Base-by-base conservation (phyloP, 2,888 invertebrate genomes). In the Amblyjoppa fuscipennis region DNA sequence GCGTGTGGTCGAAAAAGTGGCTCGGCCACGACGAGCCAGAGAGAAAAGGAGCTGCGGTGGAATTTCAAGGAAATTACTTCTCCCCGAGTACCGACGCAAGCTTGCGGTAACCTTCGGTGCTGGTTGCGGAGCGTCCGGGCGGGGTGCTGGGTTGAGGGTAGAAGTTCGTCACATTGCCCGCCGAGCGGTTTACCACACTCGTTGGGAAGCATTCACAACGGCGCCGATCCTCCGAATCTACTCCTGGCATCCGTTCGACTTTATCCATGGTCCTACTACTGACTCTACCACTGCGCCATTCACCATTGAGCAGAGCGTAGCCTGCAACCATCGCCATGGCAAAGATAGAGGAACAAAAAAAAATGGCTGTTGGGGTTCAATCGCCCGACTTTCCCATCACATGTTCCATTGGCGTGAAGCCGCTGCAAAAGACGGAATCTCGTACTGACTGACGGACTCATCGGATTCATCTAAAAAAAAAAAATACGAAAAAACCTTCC, bases 171-270 rank as follows among this genome's bases (percentile, higher is more conserved):
- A 84, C 84, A 82, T 81, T 76, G 81, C 76, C 80, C 78, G 73
- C 83, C 68, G 20, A 28, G 69, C 59, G 83, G 87, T 83, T 85
- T 49, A 85, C 87, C 85, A 77, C 85, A 79, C 83, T 83, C 83
- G 83, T 87, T 85, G 84, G 83, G 69, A 83, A 69, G 74, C 81
- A 87, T 87, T 85, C 84, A 81, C 81, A 79, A 77, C 71, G 77
- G 59, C 16, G 66, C 56, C 73, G 81, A 77, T 84, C 84, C 75
- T 77, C 70, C 71, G 75, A 76, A 85, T 82, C 56, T 80, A 81
- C 74, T 64, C 66, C 69, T 25, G 73, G 82, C 64, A 49, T 79
- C 49, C 68, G 59, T 71, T 68, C 59, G 59, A 76, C 71, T 82
- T 82, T 76, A 56, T 51, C 64, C 76, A 16, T 61, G 20, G 53